A percentile compares a stretch with the other conserved stretches of the same genome.
Evolutionary conservation across 2,888 invertebrate species (phyloP).

Genomic region (Drosophila mayaguana): DNA sequence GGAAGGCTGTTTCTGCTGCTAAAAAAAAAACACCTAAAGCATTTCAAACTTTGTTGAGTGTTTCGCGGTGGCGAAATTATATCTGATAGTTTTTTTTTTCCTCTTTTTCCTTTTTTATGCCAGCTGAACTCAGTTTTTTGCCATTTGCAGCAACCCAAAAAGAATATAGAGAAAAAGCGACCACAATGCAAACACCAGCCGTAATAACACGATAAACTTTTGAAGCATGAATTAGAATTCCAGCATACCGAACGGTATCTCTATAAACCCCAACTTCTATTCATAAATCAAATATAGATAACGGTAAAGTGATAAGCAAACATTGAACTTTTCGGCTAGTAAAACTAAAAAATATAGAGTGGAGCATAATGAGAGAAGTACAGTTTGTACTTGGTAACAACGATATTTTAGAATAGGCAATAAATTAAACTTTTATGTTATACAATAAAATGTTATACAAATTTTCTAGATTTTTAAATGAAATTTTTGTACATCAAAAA

Average conservation of each 20-base stretch:
- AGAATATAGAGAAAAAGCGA: neutral
- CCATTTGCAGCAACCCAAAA: conserved; percentile 8
- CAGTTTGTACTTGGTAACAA: neutral
- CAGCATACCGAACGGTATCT: conserved; percentile 1
- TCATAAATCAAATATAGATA: conserved; percentile 14
- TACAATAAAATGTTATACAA: too few species aligned
- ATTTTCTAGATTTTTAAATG: too few species aligned
- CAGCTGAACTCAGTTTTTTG: conserved; percentile 10
- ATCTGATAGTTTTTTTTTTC: conserved; percentile 31
- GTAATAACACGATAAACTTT: conserved; percentile 13
- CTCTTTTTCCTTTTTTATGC: neutral
- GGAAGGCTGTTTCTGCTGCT: conserved; percentile 12
- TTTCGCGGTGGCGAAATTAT: conserved; percentile 36
- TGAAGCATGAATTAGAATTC: conserved; percentile 12
- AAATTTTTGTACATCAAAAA: too few species aligned
- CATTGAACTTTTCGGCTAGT: neutral
- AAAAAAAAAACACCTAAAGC: conserved; percentile 9
- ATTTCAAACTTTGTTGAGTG: conserved; percentile 48
- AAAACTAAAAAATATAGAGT: neutral
- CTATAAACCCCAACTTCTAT: conserved; percentile 11
- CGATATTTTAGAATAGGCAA: too few species aligned
- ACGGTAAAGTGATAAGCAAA: neutral
- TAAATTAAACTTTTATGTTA: too few species aligned
- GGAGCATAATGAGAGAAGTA: neutral
- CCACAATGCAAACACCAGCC: neutral